These are phyloP conservation scores for Kuschelorhynchus macadamiae DNA, from an alignment of 2,888 invertebrate species.

Conservation along the genomic window DNA sequence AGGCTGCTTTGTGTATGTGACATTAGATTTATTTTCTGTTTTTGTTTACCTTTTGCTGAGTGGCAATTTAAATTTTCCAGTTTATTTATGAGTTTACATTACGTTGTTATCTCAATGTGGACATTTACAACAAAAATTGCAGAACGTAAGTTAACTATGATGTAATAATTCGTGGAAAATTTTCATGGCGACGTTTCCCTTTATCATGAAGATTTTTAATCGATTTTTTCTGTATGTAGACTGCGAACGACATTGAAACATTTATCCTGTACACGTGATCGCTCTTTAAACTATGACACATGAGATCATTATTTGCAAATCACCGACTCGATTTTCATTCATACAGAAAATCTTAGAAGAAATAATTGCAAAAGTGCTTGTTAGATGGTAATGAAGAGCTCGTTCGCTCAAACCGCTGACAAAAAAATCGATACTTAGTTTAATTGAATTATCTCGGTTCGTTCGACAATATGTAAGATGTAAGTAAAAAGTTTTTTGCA, in stretches of 20 bases:
- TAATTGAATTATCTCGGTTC: too few species aligned
- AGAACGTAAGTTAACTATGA: constrained; percentile 33
- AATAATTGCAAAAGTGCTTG: constrained; percentile 24
- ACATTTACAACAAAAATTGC: background rate
- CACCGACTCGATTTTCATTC: constrained; percentile 39
- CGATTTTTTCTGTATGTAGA: constrained; percentile 41
- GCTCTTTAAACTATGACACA: constrained; percentile 57
- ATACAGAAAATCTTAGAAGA: constrained; percentile 36
- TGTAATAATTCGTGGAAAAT: constrained; percentile 24
- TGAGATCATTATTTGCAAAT: constrained; percentile 35
- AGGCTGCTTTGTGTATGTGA: constrained; percentile 28
- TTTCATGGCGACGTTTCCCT: constrained; percentile 24
- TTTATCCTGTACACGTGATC: constrained; percentile 52
- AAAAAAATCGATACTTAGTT: constrained; percentile 33
- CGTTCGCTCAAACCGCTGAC: background rate
- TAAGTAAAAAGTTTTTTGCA: too few species aligned
- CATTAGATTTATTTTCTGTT: constrained; percentile 30
- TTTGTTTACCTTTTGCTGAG: constrained; percentile 28
- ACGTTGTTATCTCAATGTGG: constrained; percentile 13
- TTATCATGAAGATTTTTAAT: constrained; percentile 34
- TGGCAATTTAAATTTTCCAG: constrained; percentile 1
- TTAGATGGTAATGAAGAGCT: constrained; percentile 1
- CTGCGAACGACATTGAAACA: constrained; percentile 47
- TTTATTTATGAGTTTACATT: background rate
- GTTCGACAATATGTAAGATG: too few species aligned